Conservation (phyloP, 92 coral and sea anemone genomes). For the Montipora capitata region DNA sequence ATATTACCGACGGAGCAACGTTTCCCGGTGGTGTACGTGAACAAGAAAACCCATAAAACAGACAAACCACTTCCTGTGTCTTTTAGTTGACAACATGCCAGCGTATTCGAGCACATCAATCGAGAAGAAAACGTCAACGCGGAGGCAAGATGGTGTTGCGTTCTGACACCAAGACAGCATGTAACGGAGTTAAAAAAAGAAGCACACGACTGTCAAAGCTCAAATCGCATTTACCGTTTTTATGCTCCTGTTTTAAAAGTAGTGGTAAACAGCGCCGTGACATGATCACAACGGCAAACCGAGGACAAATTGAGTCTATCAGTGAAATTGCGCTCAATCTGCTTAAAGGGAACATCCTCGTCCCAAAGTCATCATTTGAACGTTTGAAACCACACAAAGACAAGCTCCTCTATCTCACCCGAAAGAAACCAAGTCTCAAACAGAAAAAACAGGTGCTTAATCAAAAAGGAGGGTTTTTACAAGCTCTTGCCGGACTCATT, state of each 20-base stretch:
- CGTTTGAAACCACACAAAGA: slow-evolving; percentile 30
- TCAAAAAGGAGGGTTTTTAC: slow-evolving; percentile 46
- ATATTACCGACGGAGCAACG: not conserved
- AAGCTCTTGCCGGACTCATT: slow-evolving; percentile 23
- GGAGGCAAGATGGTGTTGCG: slow-evolving; percentile 10
- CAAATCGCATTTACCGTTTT: too few relatives aligned
- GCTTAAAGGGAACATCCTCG: too few relatives aligned
- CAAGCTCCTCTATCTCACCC: slow-evolving; percentile 25
- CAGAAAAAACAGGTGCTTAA: slow-evolving; percentile 21
- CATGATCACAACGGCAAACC: too few relatives aligned
- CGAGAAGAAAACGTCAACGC: not conserved
- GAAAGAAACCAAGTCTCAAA: slow-evolving; percentile 8
- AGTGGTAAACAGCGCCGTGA: too few relatives aligned
- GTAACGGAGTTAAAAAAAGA: not conserved
- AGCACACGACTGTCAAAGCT: too few relatives aligned
- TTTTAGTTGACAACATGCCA: slow-evolving; percentile 2
- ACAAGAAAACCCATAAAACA: slow-evolving; percentile 29
- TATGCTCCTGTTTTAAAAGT: too few relatives aligned
- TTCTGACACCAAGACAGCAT: not conserved
- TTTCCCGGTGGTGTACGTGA: slow-evolving; percentile 23
- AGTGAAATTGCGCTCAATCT: too few relatives aligned
- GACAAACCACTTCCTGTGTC: slow-evolving; percentile 7
- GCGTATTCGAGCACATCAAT: not conserved
- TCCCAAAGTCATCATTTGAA: too few relatives aligned
- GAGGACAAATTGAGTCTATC: too few relatives aligned